A percentile compares a stretch with the other conserved stretches of the same genome.
phyloP scores from a whole-genome alignment of 2,797 vertebrate genomes.

The Pyrrhura leucotis region DNA sequence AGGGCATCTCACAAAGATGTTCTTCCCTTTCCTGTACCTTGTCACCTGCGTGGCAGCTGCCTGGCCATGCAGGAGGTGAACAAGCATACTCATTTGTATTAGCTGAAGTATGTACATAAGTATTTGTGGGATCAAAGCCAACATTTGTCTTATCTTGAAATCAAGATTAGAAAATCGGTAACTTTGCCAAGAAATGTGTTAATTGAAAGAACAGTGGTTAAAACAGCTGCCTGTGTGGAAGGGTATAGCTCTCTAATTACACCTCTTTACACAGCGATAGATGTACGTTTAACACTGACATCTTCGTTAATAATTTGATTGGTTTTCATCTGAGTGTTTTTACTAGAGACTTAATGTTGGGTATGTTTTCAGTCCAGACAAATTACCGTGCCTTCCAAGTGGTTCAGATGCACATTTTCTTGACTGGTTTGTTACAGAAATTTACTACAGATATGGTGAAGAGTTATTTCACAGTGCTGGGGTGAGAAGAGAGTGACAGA shows the following conservation, averaged over 20 bases:
- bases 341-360: neutral
- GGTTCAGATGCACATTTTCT: neutral
- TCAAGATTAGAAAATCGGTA: neutral
- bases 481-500: neutral
- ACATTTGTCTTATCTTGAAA: neutral
- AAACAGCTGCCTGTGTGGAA: neutral
- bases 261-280: neutral
- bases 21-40: accelerated
- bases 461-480: neutral
- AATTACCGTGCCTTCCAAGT: neutral
- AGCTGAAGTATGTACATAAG: neutral
- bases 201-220: neutral
- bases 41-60: neutral
- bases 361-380: neutral
- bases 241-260: neutral
- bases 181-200: slow-evolving; percentile 23
- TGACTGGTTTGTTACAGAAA: neutral
- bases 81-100: neutral
- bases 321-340: neutral
- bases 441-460: neutral
- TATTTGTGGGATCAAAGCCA: neutral
- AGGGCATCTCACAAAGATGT: neutral
- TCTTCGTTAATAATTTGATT: neutral
- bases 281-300: neutral
- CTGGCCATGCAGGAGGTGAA: accelerated